A percentile compares a stretch with the other conserved stretches of the same genome.
phyloP scores from a whole-genome alignment of 2,113 vertebrate genomes.

The Phalacrocorax carbo region DNA sequence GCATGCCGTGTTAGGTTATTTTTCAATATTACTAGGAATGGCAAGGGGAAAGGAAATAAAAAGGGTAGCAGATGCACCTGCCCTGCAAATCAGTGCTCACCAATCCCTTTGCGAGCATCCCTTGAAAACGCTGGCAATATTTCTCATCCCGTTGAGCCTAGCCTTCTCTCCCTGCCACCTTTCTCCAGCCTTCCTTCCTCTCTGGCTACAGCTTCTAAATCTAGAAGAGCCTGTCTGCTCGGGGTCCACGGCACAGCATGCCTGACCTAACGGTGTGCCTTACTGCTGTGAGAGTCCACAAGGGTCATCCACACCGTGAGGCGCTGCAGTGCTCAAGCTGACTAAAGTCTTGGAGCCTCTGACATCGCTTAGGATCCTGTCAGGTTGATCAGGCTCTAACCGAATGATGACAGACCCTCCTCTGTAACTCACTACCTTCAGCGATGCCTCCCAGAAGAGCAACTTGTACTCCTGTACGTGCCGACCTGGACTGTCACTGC shows the following conservation, averaged over 20 bases:
- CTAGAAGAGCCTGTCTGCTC: too few relatives aligned
- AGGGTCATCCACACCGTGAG: background rate
- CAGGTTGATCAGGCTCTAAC: background rate
- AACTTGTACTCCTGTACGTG: background rate
- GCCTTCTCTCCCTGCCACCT: background rate
- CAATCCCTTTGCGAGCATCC: background rate
- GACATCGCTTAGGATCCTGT: background rate
- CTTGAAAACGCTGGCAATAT: background rate
- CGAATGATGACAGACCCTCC: background rate
- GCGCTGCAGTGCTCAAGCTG: background rate
- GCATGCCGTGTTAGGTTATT: background rate
- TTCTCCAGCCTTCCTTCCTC: background rate
- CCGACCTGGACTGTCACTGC: background rate
- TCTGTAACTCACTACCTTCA: background rate
- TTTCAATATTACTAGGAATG: background rate
- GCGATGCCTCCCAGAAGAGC: background rate
- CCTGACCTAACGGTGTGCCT: background rate
- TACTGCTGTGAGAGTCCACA: background rate
- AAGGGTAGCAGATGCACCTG: background rate
- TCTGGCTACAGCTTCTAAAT: background rate
- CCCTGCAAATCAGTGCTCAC: background rate
- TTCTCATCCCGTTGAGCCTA: background rate
- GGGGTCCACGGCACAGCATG: background rate
- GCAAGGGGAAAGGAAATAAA: background rate
- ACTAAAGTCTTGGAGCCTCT: background rate